Base-by-base conservation (phyloP, 2,113 vertebrate species). In the Phrynocephalus versicolor region DNA sequence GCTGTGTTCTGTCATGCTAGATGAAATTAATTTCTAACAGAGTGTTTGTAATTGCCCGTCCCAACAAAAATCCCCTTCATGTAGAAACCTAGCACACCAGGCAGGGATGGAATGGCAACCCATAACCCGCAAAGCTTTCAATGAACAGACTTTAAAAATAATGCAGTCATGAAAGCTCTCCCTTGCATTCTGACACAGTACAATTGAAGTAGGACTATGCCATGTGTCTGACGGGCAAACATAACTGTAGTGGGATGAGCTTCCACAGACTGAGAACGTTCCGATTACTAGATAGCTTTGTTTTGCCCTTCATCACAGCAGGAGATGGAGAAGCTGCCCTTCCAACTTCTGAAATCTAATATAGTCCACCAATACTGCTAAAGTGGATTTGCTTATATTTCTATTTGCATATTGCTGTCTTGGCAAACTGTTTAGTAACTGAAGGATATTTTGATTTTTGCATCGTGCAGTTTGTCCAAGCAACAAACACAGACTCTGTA, bases 371-470 rank as follows among this genome's bases (percentile, higher is more conserved):
- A 74, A 74, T 58, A 39, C 55, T 65, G 45, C 71, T 74, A 27
- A 10, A 65, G 65, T 81, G 39, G 8, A n/a, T 65, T 64, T 65
- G n/a, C 58, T 81, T 81, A 81, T 73, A 7, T 72, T 72, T 23
- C 41, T 18, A 35, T 30, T 73, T 80, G 9, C 2, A 85, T 39
- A 64, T 73, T 37, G 39, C 30, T 86, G 58, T 12, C 51, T 81
- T 65, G n/a, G 70, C 73, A 73, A 64, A 80, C 30, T 33, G 45
- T 74, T 23, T 55, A 65, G 70, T 73, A 72, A 80, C 71, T 85
- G 41, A 73, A 80, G 77, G 27, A 64, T 85, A 73, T 51, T 72
- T 64, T 51, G 39, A 21, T 85, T 60, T 80, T 23, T 51, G 78
- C 73, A 64, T n/a, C 23, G 62, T 72, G 76, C 64, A 65, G 51